A percentile compares a stretch with the other conserved stretches of the same genome.
Evolutionary conservation across 2,797 vertebrate species (phyloP).

Genomic region (Paratrypauchen microcephalus): DNA sequence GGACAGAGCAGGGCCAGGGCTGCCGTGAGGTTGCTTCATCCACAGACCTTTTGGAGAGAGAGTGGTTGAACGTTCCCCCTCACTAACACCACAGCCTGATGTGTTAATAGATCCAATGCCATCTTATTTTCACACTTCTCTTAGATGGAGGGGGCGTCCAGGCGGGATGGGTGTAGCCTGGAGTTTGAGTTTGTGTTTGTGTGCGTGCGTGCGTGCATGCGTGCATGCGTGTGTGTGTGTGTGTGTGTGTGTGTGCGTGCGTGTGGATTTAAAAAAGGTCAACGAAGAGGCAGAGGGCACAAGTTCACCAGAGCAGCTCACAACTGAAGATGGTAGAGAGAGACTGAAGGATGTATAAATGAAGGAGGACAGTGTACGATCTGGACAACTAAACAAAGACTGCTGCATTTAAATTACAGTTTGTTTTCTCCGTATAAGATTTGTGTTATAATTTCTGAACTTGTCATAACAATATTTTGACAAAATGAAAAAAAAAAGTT

Average conservation of each 20-base stretch:
- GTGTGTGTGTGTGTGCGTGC: constrained; percentile 61
- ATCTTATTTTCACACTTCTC: constrained; percentile 91
- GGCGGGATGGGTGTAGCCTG: constrained; percentile 74
- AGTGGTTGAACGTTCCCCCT: constrained; percentile 74
- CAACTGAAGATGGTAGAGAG: constrained; percentile 24
- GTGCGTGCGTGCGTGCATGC: constrained; percentile 57
- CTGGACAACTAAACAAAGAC: background rate
- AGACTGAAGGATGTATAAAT: constrained; percentile 25
- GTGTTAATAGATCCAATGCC: constrained; percentile 90
- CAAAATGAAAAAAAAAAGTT: too few species aligned
- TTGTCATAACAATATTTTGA: too few species aligned
- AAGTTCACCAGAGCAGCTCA: constrained; percentile 76
- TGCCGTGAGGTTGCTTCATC: constrained; percentile 41
- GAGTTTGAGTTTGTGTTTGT: constrained; percentile 60
- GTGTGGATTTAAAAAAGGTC: constrained; percentile 74
- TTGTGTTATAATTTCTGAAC: background rate
- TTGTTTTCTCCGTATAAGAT: background rate
- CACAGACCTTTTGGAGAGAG: constrained; percentile 56
- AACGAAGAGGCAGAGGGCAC: constrained; percentile 83
- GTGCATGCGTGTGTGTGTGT: constrained; percentile 52
- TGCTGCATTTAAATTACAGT: background rate
- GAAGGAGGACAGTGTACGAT: constrained; percentile 10
- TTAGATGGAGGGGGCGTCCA: constrained; percentile 79
- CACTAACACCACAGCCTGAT: constrained; percentile 80
- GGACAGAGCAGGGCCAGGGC: constrained; percentile 60